A percentile compares a stretch with the other conserved stretches of the same genome.
These are phyloP conservation scores for Alligator mississippiensis DNA, from an alignment of 2,113 vertebrate genomes.

Conservation along the genomic window DNA sequence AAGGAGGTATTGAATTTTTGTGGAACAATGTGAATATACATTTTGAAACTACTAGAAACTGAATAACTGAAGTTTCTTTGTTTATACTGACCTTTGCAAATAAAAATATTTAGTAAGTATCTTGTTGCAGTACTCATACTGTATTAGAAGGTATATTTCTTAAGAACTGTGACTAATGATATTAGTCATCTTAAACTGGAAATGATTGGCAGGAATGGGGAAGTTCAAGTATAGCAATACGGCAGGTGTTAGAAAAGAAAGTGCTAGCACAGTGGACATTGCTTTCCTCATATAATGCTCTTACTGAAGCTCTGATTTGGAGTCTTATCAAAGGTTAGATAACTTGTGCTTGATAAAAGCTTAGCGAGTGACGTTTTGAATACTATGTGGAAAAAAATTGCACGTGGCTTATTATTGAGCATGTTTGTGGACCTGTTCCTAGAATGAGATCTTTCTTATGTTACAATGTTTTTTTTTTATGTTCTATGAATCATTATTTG, in stretches of 20 bases:
- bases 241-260: not conserved
- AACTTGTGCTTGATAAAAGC: not conserved
- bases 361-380: not conserved
- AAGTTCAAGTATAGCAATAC: not conserved
- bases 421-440: not conserved
- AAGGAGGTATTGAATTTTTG: not conserved
- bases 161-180: not conserved
- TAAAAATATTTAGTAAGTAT: not conserved
- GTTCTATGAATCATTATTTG: not conserved
- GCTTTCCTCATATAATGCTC: not conserved
- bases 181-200: not conserved
- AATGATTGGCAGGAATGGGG: not conserved
- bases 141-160: not conserved
- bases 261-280: not conserved
- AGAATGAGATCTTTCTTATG: not conserved
- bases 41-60: not conserved
- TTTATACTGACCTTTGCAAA: not conserved
- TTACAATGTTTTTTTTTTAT: not conserved
- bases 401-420: not conserved
- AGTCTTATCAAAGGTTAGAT: not conserved
- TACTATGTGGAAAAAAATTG: not conserved
- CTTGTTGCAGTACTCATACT: not conserved
- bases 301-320: not conserved
- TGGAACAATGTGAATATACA: not conserved
- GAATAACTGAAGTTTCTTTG: not conserved